Evolutionary conservation across 1,140 invertebrate species (phyloP).

Genomic region (Leptopilina boulardi): DNA sequence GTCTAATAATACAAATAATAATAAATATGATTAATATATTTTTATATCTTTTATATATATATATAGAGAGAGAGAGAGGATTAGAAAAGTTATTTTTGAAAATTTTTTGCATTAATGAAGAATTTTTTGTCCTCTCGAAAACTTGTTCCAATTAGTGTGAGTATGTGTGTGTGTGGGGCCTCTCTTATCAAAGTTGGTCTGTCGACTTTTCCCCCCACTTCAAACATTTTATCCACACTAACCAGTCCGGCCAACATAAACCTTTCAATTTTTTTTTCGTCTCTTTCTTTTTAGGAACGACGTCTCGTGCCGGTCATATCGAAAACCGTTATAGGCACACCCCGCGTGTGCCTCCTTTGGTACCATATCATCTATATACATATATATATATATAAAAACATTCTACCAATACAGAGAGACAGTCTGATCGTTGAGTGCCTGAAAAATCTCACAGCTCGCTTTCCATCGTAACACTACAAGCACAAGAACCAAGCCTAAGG

Average conservation of each 20-base stretch:
- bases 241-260: not conserved
- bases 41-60: too few relatives aligned
- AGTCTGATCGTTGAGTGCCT: not conserved
- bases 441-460: conserved; percentile 20
- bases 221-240: not conserved
- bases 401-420: conserved; percentile 21
- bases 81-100: too few relatives aligned
- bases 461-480: not conserved
- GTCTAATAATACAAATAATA: too few relatives aligned
- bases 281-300: not conserved
- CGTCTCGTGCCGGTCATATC: conserved; percentile 25
- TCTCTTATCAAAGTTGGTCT: conserved; percentile 4
- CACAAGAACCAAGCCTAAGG: not conserved
- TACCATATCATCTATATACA: not conserved
- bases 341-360: conserved; percentile 15
- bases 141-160: not conserved
- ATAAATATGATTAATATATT: too few relatives aligned
- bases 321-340: conserved; percentile 31
- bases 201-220: not conserved
- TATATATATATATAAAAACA: not conserved
- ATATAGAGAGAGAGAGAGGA: too few relatives aligned
- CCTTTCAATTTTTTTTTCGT: not conserved
- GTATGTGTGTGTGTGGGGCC: too few relatives aligned
- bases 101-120: not conserved
- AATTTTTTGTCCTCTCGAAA: not conserved